Base-by-base conservation (phyloP, 2,797 vertebrate genomes). In the Sebastes glaucus region DNA sequence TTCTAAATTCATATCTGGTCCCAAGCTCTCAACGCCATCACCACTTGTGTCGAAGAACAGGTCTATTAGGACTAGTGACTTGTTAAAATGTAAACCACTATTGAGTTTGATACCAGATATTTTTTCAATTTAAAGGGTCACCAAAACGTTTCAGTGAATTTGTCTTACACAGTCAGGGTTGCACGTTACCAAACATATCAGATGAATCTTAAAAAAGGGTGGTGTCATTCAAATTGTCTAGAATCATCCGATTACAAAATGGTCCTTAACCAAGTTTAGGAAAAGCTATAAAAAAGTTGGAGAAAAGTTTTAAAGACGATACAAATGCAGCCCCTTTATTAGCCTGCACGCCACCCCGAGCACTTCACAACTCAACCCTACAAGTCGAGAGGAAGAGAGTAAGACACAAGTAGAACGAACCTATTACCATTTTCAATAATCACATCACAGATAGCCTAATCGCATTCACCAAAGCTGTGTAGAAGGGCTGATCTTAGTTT, bases 381-480 rank as follows among this genome's bases (percentile, higher is more conserved):
- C 66, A 74, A 59, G 80, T 69, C 11, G 46, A 82, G 77, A 83
- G 83, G 87, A 88, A 91, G 87, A 88, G 89, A 73, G 77, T 71
- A 86, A 90, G 89, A 92, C 87, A 91, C 77, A 35, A 86, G 85
- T 65, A 88, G 74, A 84, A 92, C 77, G 82, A 88, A 91, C 65
- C 82, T 63, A 82, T 77, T 49, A 91, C 67, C 84, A 83, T 80
- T 87, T 87, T 62, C 79, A 90, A 83, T 68, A 89, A 72, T 79
- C 86, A 84, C 81, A 78, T 81, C 82, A 91, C 82, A 82, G 52
- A 60, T 33, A 85, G 79, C 74, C 77, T 38, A 60, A 67, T 87
- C n/a, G 9, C 77, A 81, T 88, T 81, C 1, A 73, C 64, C 84
- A 13, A 13, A 83, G 60, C 83, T 65, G 79, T 55, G 65, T 35